Evolutionary conservation across 2,797 vertebrate species (phyloP).

Genomic region (Prunella strophiata): DNA sequence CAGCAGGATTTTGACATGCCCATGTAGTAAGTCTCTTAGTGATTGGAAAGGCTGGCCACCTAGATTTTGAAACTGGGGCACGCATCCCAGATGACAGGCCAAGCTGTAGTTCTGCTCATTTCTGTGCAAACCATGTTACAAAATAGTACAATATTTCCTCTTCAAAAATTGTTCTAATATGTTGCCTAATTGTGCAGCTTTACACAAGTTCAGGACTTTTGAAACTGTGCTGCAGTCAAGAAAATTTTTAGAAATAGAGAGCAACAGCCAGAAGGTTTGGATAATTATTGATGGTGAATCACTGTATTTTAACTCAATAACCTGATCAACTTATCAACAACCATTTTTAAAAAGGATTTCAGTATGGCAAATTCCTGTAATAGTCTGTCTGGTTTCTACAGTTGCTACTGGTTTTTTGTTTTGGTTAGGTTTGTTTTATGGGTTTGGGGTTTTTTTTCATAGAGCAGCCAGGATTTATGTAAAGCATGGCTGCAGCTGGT

Average conservation of each 20-base stretch:
- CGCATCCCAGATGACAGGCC: neutral
- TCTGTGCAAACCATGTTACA: neutral
- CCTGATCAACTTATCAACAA: neutral
- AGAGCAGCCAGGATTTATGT: neutral
- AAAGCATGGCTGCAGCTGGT: neutral
- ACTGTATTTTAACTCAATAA: neutral
- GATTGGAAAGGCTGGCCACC: neutral
- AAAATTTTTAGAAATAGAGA: neutral
- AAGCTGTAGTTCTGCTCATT: neutral
- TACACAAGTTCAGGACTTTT: neutral
- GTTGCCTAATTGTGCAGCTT: neutral
- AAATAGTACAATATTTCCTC: neutral
- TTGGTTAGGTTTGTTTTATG: neutral
- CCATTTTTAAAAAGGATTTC: neutral
- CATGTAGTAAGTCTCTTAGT: neutral
- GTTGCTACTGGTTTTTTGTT: rapidly evolving
- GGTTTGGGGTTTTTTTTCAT: neutral
- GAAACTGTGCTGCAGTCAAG: neutral
- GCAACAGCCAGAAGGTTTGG: neutral
- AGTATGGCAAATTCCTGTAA: neutral
- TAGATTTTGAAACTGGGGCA: neutral
- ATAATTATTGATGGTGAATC: neutral
- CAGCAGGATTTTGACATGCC: neutral
- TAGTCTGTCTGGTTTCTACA: neutral
- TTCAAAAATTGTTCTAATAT: neutral